Percentiles rank a stretch among this genome's conserved stretches.
These are phyloP conservation scores for Montifringilla adamsi DNA, from an alignment of 2,113 vertebrate species.

Conservation along the genomic window DNA sequence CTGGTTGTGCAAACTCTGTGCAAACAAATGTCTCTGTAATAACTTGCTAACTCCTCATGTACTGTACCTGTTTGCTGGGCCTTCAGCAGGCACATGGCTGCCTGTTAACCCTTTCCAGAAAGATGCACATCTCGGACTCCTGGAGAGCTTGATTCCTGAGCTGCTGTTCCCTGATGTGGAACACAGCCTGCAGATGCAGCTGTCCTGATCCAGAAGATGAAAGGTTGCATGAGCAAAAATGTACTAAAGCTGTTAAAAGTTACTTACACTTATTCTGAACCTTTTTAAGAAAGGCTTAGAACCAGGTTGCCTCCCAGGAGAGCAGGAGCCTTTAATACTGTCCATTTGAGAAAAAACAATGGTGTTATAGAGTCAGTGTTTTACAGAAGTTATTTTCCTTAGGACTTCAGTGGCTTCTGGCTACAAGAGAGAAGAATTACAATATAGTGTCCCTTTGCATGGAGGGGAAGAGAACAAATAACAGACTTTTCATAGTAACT, in stretches of 20 bases:
- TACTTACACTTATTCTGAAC: not conserved
- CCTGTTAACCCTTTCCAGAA: constrained; percentile 59
- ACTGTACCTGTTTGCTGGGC: constrained; percentile 69
- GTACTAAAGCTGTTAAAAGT: not conserved
- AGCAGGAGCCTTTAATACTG: not conserved
- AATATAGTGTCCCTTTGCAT: not conserved
- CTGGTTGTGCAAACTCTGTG: not conserved
- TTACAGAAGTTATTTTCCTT: not conserved
- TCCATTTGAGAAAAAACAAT: not conserved
- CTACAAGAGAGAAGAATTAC: not conserved
- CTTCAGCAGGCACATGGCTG: constrained; percentile 27
- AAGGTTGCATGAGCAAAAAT: not conserved
- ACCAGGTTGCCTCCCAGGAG: not conserved
- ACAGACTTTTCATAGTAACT: constrained; percentile 8
- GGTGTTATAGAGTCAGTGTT: not conserved
- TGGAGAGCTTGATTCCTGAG: constrained; percentile 59
- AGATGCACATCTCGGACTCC: constrained; percentile 19
- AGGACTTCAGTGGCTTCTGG: constrained; percentile 1
- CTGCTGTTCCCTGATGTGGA: constrained; percentile 67
- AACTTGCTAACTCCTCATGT: not conserved
- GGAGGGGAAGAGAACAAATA: not conserved
- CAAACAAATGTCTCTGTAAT: not conserved
- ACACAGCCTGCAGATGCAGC: constrained; percentile 83
- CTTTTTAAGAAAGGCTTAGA: not conserved
- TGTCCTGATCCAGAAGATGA: constrained; percentile 71